A percentile compares a stretch with the other conserved stretches of the same genome.
Evolutionary conservation across 2,113 vertebrate species (phyloP).

Genomic region (Tricholaema leucomelas): DNA sequence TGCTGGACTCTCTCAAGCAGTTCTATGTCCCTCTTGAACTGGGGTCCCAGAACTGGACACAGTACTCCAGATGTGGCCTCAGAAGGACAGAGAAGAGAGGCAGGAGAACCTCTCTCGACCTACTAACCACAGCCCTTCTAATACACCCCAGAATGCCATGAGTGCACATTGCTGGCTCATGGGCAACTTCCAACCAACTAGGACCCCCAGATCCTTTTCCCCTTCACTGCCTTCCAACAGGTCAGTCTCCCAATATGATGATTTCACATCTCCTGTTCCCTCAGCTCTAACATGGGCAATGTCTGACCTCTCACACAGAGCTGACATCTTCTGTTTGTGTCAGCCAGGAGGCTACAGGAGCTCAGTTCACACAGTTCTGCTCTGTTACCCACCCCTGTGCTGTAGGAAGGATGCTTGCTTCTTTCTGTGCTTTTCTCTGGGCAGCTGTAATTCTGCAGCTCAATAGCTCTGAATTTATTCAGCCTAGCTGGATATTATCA

Average conservation of each 20-base stretch:
- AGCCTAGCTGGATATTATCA: constrained; percentile 40
- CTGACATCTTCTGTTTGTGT: not conserved
- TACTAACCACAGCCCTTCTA: too few species aligned
- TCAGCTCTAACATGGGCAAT: not conserved
- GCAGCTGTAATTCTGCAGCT: constrained; percentile 57
- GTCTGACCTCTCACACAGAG: not conserved
- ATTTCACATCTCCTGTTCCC: not conserved
- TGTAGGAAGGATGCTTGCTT: not conserved
- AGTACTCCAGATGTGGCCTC: too few species aligned
- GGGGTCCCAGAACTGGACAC: too few species aligned
- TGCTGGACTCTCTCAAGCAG: too few species aligned
- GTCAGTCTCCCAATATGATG: not conserved
- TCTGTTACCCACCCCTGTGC: not conserved
- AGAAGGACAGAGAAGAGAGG: too few species aligned
- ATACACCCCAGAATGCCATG: too few species aligned
- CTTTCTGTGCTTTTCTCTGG: constrained; percentile 30
- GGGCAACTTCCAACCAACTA: too few species aligned
- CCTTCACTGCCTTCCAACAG: too few species aligned
- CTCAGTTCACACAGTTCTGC: not conserved
- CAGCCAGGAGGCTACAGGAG: not conserved
- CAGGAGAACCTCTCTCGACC: too few species aligned
- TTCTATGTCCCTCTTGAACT: too few species aligned
- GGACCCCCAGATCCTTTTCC: too few species aligned
- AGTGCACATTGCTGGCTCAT: too few species aligned
- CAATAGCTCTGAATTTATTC: constrained; percentile 52